Evolutionary conservation across 2,113 vertebrate species (phyloP).

Genomic region (Notarius quadriscutis): DNA sequence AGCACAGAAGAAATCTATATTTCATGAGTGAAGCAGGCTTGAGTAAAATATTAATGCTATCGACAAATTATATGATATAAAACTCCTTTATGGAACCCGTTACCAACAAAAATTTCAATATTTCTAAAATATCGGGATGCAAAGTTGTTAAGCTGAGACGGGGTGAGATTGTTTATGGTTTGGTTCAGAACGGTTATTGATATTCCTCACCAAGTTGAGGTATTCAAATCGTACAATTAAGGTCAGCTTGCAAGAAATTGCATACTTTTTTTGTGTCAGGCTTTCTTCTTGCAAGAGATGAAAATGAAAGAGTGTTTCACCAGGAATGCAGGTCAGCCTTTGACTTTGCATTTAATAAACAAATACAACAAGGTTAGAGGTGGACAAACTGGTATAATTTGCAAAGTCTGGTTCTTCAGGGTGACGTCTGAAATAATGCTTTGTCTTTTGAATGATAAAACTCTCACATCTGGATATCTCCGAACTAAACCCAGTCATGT

Average conservation of each 20-base stretch:
- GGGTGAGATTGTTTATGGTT: conserved; percentile 15
- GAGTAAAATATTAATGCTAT: conserved; percentile 41
- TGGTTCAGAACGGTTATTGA: background rate
- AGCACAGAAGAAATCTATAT: conserved; percentile 39
- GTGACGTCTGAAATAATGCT: background rate
- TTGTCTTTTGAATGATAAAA: background rate
- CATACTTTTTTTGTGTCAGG: background rate
- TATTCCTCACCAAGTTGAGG: background rate
- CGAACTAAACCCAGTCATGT: background rate
- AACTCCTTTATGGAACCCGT: conserved; percentile 21
- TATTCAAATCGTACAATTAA: conserved; percentile 20
- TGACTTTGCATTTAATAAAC: background rate
- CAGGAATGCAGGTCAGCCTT: background rate
- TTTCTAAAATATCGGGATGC: conserved; percentile 11
- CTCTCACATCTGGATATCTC: background rate
- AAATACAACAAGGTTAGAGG: background rate
- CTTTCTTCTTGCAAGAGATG: background rate
- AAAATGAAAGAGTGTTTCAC: background rate
- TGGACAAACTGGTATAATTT: background rate
- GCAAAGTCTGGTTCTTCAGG: background rate
- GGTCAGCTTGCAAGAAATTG: background rate
- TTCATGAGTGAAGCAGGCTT: conserved; percentile 35
- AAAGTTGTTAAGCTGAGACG: conserved; percentile 12
- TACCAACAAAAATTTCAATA: conserved; percentile 26
- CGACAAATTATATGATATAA: conserved; percentile 30